Evolutionary conservation across 35 echinoderm and acorn worm genomes (phyloP).

Genomic region (Patiria miniata): DNA sequence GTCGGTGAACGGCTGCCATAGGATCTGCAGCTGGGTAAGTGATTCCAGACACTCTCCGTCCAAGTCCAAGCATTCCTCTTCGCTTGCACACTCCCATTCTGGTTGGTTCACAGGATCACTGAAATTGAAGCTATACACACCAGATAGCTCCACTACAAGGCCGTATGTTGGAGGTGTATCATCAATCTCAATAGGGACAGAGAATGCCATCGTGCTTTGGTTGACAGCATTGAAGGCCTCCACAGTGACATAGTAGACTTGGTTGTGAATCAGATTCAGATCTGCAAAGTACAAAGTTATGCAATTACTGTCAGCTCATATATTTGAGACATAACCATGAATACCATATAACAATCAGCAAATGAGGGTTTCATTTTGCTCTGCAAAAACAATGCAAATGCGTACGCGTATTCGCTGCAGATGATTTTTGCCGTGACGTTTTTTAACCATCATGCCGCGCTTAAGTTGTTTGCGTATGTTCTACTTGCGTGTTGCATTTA

Average conservation of each 20-base stretch:
- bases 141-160: slow-evolving; percentile 31
- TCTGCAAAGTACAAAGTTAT: not conserved
- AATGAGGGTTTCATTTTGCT: too few relatives aligned
- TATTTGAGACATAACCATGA: too few relatives aligned
- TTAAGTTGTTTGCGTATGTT: too few relatives aligned
- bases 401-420: too few relatives aligned
- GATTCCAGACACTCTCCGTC: slow-evolving; percentile 47
- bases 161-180: slow-evolving; percentile 40
- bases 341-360: too few relatives aligned
- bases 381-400: too few relatives aligned
- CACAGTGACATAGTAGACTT: slow-evolving; percentile 27
- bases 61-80: slow-evolving; percentile 14
- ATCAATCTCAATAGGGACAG: slow-evolving; percentile 36
- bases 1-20: slow-evolving; percentile 50
- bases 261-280: slow-evolving; percentile 22
- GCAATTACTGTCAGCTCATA: too few relatives aligned
- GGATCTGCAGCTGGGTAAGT: slow-evolving; percentile 18
- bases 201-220: slow-evolving; percentile 30
- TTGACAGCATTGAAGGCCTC: slow-evolving; percentile 33
- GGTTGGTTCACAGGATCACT: not conserved
- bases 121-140: slow-evolving; percentile 20
- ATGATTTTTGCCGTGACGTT: too few relatives aligned
- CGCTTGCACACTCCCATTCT: slow-evolving; percentile 11
- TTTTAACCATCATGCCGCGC: too few relatives aligned
- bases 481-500: too few relatives aligned